phyloP scores from a whole-genome alignment of 2,888 invertebrate species.

The Protonemura montana region DNA sequence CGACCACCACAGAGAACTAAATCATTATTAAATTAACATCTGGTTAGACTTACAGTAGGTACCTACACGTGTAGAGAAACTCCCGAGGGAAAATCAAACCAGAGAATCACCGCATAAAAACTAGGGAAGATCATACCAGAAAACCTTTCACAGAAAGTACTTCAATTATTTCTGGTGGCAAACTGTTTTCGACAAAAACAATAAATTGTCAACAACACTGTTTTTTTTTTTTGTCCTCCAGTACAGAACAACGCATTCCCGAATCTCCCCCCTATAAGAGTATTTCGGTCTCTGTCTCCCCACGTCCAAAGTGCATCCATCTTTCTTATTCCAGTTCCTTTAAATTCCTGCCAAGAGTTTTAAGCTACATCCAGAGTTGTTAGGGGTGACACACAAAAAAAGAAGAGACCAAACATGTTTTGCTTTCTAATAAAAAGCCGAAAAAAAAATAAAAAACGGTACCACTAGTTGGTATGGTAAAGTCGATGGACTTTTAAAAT shows the following conservation, averaged over 20 bases:
- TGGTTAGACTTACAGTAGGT: neutral
- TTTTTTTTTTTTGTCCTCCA: neutral
- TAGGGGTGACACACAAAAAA: neutral
- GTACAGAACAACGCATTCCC: neutral
- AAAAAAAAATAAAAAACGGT: neutral
- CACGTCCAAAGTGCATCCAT: neutral
- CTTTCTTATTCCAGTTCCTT: slow-evolving; percentile 12
- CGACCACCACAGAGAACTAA: neutral
- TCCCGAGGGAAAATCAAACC: neutral
- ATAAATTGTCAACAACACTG: neutral
- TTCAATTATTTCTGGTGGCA: neutral
- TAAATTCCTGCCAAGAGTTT: neutral
- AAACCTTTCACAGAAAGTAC: too few species aligned
- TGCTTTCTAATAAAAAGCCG: neutral
- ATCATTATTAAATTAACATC: neutral
- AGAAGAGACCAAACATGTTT: neutral
- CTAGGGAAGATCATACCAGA: too few species aligned
- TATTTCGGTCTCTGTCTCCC: neutral
- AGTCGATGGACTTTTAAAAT: neutral
- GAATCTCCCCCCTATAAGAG: neutral
- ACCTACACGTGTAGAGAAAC: neutral
- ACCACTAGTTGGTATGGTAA: too few species aligned
- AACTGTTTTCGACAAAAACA: neutral
- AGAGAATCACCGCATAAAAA: neutral
- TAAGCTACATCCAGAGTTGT: too few species aligned